Base-by-base conservation (phyloP, 2,888 invertebrate species). In the Dexiosoma caninum region DNA sequence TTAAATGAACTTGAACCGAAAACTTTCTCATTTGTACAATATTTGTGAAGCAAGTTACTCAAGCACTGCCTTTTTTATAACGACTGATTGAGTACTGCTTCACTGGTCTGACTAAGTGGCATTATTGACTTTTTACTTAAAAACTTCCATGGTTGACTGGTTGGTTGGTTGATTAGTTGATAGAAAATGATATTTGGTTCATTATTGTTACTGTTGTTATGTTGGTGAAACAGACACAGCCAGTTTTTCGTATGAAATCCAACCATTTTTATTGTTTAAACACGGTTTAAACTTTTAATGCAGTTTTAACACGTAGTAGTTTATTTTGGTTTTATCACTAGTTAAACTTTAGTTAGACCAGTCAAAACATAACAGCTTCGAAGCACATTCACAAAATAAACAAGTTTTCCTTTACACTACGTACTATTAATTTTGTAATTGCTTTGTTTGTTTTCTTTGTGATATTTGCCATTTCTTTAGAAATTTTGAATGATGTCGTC, bases 181-280 rank as follows among this genome's bases (percentile, higher is more conserved):
- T 57, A 57, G 32, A 35, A 59, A 69, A 42, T 19, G 40, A 27
- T 70, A 51, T 55, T 57, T n/a, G 51, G 49, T 51, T 66, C 35
- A 51, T 69, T 35, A 35, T 66, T 30, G 4, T 32, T 62, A n/a
- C 42, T 44, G 9, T 10, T 44, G 19, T 44, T 12, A 46, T 30
- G 27, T 51, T 27, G 7, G 7, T 51, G 14, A 60, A 53, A 57
- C 57, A 44, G 76, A 70, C 37, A n/a, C n/a, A n/a, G n/a, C n/a
- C n/a, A n/a, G n/a, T n/a, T n/a, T 70, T 77, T n/a, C n/a, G n/a
- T 67, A 53, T 62, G 57, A 44, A 78, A 70, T 27, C n/a, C n/a
- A n/a, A n/a, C n/a, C n/a, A n/a, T n/a, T n/a, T n/a, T 70, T 77
- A 55, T 77, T 77, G 70, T 64, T 64, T 57, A 70, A 60, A 76